Evolutionary conservation across 1,140 invertebrate species (phyloP).

Genomic region (Drosophila hydei): DNA sequence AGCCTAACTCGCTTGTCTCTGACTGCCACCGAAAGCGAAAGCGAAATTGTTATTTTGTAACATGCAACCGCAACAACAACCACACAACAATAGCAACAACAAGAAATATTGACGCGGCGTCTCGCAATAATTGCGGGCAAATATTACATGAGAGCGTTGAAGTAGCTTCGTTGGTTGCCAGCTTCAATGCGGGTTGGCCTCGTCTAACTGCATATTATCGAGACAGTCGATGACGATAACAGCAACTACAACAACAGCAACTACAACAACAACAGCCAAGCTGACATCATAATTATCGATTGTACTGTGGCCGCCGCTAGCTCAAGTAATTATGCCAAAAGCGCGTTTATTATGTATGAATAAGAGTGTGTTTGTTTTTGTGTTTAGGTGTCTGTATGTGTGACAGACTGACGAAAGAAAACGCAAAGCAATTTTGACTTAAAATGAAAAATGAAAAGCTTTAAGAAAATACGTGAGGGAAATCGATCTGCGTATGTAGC

Average conservation of each 20-base stretch:
- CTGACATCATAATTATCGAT: conserved; percentile 78
- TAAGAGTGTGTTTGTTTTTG: background rate
- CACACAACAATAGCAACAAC: conserved; percentile 43
- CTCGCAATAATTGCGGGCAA: conserved; percentile 75
- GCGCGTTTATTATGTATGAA: conserved; percentile 66
- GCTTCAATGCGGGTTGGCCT: conserved; percentile 22
- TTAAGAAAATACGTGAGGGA: conserved; percentile 58
- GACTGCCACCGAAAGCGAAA: conserved; percentile 63
- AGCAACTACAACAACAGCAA: conserved; percentile 19
- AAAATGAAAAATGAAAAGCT: conserved; percentile 42
- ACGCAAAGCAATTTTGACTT: conserved; percentile 52
- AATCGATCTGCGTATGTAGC: conserved; percentile 39
- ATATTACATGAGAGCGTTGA: conserved; percentile 69
- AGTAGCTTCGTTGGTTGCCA: conserved; percentile 23
- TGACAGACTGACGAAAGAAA: conserved; percentile 1
- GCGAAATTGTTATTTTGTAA: conserved; percentile 73
- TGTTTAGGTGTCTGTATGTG: background rate
- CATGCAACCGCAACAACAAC: conserved; percentile 68
- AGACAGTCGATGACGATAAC: conserved; percentile 62
- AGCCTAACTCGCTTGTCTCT: conserved; percentile 37
- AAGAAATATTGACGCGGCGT: conserved; percentile 51
- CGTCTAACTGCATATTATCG: conserved; percentile 56
- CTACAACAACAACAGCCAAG: conserved; percentile 44
- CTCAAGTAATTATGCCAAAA: conserved; percentile 72
- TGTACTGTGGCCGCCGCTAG: conserved; percentile 23